These are phyloP conservation scores for Patiria pectinifera DNA, from an alignment of 53 echinoderm and acorn worm genomes.

Conservation along the genomic window DNA sequence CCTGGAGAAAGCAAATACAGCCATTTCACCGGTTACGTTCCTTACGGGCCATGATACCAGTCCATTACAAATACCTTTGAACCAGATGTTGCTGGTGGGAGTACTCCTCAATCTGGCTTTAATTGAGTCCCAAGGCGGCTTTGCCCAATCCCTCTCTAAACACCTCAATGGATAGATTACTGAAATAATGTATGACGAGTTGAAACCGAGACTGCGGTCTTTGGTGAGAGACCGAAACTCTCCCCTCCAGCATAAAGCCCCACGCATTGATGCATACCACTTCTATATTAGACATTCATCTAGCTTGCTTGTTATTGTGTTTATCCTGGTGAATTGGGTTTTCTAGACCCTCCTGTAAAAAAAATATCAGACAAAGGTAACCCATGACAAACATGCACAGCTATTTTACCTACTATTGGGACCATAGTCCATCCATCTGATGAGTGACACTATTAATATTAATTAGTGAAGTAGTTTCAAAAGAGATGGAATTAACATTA, in stretches of 20 bases:
- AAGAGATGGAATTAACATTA: too few species aligned
- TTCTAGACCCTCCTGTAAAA: not conserved
- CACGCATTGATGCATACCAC: not conserved
- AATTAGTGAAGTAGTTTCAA: too few species aligned
- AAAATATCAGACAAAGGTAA: not conserved
- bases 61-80: not conserved
- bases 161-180: not conserved
- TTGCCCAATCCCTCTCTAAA: not conserved
- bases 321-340: not conserved
- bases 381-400: too few species aligned
- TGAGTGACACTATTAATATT: too few species aligned
- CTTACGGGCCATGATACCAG: not conserved
- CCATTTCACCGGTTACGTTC: not conserved
- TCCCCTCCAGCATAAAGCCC: not conserved
- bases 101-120: not conserved
- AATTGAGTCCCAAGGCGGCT: conserved; percentile 15
- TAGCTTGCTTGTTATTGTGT: not conserved
- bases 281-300: not conserved
- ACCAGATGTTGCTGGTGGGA: conserved; percentile 26
- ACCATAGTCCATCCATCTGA: too few species aligned
- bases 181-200: conserved; percentile 11
- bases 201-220: conserved; percentile 3
- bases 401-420: too few species aligned
- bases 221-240: not conserved
- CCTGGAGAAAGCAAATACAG: not conserved